phyloP scores from a whole-genome alignment of 2,113 vertebrate genomes.

The Festucalex cinctus region DNA sequence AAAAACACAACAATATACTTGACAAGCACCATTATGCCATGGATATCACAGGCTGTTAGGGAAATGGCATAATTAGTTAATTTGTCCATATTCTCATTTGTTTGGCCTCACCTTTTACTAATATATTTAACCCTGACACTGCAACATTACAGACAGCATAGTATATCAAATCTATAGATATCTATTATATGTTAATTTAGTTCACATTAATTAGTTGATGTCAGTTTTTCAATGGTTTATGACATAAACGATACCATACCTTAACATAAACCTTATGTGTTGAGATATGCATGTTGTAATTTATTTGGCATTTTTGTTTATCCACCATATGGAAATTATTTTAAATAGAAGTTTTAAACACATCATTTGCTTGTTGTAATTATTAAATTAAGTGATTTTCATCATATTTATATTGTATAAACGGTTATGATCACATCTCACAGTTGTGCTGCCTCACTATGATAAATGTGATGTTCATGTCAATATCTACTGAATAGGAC shows the following conservation, averaged over 20 bases:
- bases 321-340: neutral
- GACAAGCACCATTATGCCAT: conserved; percentile 72
- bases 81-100: conserved; percentile 77
- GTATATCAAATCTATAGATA: conserved; percentile 34
- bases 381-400: too few relatives aligned
- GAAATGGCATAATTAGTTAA: conserved; percentile 77
- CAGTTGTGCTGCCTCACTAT: too few relatives aligned
- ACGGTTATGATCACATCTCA: too few relatives aligned
- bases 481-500: too few relatives aligned
- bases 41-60: conserved; percentile 67
- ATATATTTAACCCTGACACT: conserved; percentile 57
- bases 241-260: too few relatives aligned
- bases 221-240: neutral
- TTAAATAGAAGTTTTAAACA: neutral
- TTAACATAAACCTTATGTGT: too few relatives aligned
- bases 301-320: conserved; percentile 13
- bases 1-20: conserved; percentile 72
- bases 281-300: conserved; percentile 15
- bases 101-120: conserved; percentile 60
- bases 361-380: too few relatives aligned
- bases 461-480: too few relatives aligned
- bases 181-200: conserved; percentile 58
- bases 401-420: too few relatives aligned
- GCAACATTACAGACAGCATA: conserved; percentile 54
- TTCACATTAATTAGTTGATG: neutral